Evolutionary conservation across 1,140 invertebrate genomes (phyloP).

Genomic region (Xylocopa sonorina): DNA sequence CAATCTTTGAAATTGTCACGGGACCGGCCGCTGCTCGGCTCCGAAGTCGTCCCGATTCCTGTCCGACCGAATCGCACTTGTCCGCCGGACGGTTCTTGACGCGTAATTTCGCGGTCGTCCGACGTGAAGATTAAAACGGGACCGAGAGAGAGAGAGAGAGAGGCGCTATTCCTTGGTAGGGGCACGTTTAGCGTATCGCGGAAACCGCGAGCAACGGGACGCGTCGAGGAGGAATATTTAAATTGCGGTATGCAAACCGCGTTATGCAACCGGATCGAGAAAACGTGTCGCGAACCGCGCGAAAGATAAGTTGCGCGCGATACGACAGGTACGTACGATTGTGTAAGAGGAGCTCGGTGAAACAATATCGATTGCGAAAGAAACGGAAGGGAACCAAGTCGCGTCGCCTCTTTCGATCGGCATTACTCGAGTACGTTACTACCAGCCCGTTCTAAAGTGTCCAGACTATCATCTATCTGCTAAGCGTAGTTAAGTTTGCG

Average conservation of each 20-base stretch:
- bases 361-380: background rate
- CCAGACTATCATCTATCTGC: no score
- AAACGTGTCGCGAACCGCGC: conserved; percentile 13
- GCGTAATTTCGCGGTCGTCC: conserved; percentile 31
- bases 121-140: background rate
- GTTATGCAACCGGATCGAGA: conserved; percentile 17
- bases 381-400: background rate
- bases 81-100: conserved; percentile 61
- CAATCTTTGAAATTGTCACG: conserved; percentile 76
- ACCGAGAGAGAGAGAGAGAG: no score
- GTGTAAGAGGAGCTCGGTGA: background rate
- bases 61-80: conserved; percentile 32
- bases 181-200: conserved; percentile 6
- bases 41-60: conserved; percentile 56
- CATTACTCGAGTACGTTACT: no score
- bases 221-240: conserved; percentile 33
- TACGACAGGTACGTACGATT: background rate
- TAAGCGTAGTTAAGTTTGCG: no score
- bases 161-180: no score
- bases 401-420: background rate
- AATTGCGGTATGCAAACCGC: conserved; percentile 27
- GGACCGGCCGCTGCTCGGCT: conserved; percentile 40
- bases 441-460: no score
- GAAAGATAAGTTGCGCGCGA: conserved; percentile 26
- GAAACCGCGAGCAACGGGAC: background rate